These are phyloP conservation scores for Muscicapa comitata DNA, from an alignment of 2,797 vertebrate genomes.

Conservation along the genomic window DNA sequence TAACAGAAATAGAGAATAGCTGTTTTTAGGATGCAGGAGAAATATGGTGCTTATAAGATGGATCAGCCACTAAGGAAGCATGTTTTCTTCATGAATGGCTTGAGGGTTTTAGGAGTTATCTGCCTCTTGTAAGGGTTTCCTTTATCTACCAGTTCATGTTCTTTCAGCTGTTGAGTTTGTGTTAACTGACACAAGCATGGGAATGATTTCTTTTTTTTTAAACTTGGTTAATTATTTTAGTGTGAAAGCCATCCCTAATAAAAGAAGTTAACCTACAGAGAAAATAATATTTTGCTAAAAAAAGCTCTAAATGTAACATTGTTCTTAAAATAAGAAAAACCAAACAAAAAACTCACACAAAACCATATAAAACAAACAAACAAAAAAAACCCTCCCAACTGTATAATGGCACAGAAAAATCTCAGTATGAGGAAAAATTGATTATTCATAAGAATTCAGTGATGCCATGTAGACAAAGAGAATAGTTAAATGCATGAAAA, in stretches of 20 bases:
- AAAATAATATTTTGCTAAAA: background rate
- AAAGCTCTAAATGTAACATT: background rate
- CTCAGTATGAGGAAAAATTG: background rate
- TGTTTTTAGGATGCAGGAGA: background rate
- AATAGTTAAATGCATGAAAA: background rate
- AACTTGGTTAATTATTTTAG: background rate
- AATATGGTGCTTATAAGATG: background rate
- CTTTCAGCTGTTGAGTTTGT: background rate
- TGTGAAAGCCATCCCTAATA: background rate
- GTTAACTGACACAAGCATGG: background rate
- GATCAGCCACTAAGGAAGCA: background rate
- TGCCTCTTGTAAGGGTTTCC: background rate
- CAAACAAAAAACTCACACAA: background rate
- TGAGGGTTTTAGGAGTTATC: background rate
- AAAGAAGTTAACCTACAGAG: background rate
- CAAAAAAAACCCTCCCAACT: background rate
- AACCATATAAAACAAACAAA: background rate
- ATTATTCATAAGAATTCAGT: background rate
- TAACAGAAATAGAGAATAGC: background rate
- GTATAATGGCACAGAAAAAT: background rate
- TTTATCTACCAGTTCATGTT: background rate
- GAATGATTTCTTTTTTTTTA: background rate
- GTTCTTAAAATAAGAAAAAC: background rate
- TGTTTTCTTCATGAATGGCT: background rate
- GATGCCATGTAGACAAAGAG: background rate